Conservation (phyloP, 2,888 invertebrate genomes). For the Monochamus alternatus region DNA sequence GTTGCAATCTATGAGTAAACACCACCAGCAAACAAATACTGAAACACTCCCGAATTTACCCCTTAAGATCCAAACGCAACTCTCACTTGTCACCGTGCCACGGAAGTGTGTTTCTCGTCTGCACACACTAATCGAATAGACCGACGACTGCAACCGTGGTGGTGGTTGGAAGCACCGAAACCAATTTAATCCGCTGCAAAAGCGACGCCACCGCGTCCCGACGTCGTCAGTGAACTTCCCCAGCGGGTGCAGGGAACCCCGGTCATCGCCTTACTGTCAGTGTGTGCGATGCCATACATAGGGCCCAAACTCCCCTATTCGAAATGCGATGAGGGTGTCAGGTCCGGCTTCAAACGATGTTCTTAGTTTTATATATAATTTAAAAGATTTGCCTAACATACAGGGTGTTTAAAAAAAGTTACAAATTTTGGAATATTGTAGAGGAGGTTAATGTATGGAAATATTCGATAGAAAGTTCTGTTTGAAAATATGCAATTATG, state of each 20-base stretch:
- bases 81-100: background rate
- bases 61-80: conserved; percentile 16
- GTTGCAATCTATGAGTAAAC: background rate
- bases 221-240: conserved; percentile 66
- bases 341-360: conserved; percentile 14
- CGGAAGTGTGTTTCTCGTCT: conserved; percentile 31
- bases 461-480: too few species aligned
- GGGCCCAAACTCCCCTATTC: conserved; percentile 39
- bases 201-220: conserved; percentile 70
- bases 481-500: too few species aligned
- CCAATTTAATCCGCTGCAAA: conserved; percentile 43
- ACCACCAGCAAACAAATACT: background rate
- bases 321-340: conserved; percentile 34
- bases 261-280: conserved; percentile 53
- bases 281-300: conserved; percentile 17
- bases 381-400: too few species aligned
- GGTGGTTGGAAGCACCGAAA: conserved; percentile 35
- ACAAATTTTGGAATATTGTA: too few species aligned
- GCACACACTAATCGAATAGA: conserved; percentile 42
- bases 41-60: conserved; percentile 1
- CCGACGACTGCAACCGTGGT: conserved; percentile 12
- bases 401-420: too few species aligned
- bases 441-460: too few species aligned
- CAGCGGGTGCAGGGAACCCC: conserved; percentile 51
- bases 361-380: too few species aligned